Evolutionary conservation across 2,113 vertebrate genomes (phyloP), one percentile per base, ranked within the genome.

Genomic region (Eretmochelys imbricata): DNA sequence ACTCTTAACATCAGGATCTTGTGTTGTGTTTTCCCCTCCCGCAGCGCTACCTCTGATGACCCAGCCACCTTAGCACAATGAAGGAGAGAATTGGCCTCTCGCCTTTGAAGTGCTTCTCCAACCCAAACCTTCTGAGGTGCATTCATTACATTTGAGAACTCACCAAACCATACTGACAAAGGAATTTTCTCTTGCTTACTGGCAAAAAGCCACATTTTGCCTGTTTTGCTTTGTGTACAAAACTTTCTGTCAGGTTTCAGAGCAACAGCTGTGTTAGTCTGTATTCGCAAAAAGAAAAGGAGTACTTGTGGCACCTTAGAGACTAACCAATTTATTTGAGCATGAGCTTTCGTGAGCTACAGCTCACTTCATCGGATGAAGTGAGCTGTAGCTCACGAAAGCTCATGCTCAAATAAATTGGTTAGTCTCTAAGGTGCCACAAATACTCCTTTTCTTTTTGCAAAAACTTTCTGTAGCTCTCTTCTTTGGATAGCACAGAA

Each of bases 1-100:
- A 1, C 51, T 38, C 80, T 82, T 80, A 24, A 2, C 1, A 0
- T 51, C 46, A 35, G 42, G 5, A 24, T 50, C 17, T 1, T 0
- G 4, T 14, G 27, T 51, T 50, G 51, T 1, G 0, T 81, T 89
- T 86, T 75, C 25, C 48, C 85, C 80, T 94, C 12, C 4, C 14
- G 29, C 25, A 4, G 25, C 0, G 0, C 11, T 62, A 14, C 2
- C 1, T 8, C 35, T 48, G 65, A 79, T 79, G 76, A 49, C 27
- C 27, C 25, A 49, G 14, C 76, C 13, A 10, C 75, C 24, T 27
- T 79, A 85, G 54, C 53, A 25, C 14, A 11, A 13, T 4, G 5
- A 48, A 57, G 24, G 42, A 76, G n/a, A 59, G 38, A 82, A 5
- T 19, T 49, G n/a, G 48, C 19, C n/a, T 82, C 55, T 59, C 0